Evolutionary conservation across 1,140 invertebrate genomes (phyloP).

Genomic region (Pentalonia nigronervosa): DNA sequence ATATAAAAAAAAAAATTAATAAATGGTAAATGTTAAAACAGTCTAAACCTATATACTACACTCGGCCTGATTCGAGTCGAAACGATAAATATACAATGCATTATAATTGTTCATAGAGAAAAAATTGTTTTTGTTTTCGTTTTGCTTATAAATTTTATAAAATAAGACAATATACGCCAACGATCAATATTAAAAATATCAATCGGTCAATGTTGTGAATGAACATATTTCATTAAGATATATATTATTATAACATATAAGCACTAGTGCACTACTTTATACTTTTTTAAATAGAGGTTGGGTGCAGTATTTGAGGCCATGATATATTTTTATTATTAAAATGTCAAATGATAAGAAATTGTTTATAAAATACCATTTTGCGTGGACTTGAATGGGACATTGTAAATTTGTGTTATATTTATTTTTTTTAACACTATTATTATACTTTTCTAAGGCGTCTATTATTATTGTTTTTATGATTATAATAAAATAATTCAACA

Average conservation of each 20-base stretch:
- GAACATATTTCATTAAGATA: not conserved
- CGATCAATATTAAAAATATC: not conserved
- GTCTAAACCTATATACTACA: not conserved
- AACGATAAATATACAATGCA: not conserved
- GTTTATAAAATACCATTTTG: not conserved
- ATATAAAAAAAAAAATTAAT: too few species aligned
- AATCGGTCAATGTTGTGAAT: not conserved
- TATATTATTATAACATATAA: not conserved
- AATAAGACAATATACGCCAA: not conserved
- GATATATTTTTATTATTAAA: not conserved
- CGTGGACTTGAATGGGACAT: not conserved
- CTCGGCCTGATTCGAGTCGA: not conserved
- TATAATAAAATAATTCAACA: not conserved
- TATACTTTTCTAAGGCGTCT: not conserved
- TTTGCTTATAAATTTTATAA: not conserved
- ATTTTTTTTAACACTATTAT: not conserved
- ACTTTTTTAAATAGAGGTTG: not conserved
- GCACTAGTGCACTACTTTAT: not conserved
- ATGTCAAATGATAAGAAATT: not conserved
- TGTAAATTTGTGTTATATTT: not conserved
- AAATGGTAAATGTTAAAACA: not conserved
- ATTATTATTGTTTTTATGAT: slow-evolving; percentile 16
- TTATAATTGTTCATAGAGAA: not conserved
- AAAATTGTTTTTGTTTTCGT: not conserved
- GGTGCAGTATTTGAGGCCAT: not conserved